Evolutionary conservation across 92 coral and sea anemone genomes (phyloP).

Genomic region (Bergia sp.): DNA sequence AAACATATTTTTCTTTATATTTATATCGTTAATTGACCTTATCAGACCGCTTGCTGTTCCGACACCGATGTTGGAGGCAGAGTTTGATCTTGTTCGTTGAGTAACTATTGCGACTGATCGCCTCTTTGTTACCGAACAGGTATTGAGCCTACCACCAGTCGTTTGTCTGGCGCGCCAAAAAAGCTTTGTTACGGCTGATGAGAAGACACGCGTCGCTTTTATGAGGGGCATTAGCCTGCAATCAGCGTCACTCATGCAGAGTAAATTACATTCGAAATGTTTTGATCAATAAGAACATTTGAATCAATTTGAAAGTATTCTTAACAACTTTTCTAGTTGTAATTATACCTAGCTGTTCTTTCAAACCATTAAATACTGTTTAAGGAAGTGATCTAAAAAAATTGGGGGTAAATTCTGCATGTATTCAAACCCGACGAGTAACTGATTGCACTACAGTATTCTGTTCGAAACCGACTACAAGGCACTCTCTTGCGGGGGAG

Average conservation of each 20-base stretch:
- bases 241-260: slow-evolving; percentile 21
- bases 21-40: slow-evolving; percentile 27
- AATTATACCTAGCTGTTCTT: background rate
- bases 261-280: background rate
- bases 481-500: background rate
- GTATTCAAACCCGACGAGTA: background rate
- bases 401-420: background rate
- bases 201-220: slow-evolving; percentile 18
- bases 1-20: background rate
- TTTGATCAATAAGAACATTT: background rate
- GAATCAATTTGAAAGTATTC: background rate
- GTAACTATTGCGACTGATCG: slow-evolving; percentile 13
- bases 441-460: background rate
- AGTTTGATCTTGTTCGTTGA: slow-evolving; percentile 20
- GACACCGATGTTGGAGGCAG: background rate
- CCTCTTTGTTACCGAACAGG: slow-evolving; percentile 14
- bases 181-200: slow-evolving; percentile 12
- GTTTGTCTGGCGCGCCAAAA: slow-evolving; percentile 15
- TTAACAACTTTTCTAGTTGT: background rate
- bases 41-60: slow-evolving; percentile 12
- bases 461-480: background rate
- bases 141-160: background rate
- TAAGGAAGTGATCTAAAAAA: background rate
- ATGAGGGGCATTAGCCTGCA: slow-evolving; percentile 3
- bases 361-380: background rate